Percentiles rank a stretch among this genome's conserved stretches.
phyloP scores from a whole-genome alignment of 1,140 invertebrate species.

The Halotydeus destructor region DNA sequence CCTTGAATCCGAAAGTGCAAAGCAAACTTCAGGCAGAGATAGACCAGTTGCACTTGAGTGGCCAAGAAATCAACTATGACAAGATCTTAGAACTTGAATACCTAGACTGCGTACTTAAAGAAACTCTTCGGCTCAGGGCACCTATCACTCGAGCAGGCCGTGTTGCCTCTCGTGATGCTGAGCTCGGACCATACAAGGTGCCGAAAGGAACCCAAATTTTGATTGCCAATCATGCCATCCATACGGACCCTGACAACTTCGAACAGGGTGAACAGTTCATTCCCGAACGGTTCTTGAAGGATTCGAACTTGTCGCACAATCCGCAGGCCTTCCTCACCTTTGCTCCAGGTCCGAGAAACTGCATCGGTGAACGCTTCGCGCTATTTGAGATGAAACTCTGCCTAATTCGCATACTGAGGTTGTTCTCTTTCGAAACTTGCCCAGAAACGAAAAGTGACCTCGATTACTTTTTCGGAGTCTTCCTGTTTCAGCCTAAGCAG shows the following conservation, averaged over 20 bases:
- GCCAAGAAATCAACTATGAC: conserved; percentile 21
- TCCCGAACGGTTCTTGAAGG: conserved; percentile 26
- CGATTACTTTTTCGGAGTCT: no score
- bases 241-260: conserved; percentile 25
- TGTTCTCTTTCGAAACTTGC: no score
- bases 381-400: conserved; percentile 32
- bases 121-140: conserved; percentile 29
- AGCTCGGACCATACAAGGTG: conserved; percentile 17
- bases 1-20: conserved; percentile 2
- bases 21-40: conserved; percentile 11
- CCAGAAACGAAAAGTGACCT: no score
- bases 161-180: conserved; percentile 19
- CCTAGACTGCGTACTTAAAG: conserved; percentile 34
- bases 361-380: conserved; percentile 40
- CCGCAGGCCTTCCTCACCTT: conserved; percentile 48
- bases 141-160: conserved; percentile 26
- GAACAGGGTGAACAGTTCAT: conserved; percentile 29
- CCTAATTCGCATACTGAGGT: conserved; percentile 25
- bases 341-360: conserved; percentile 50
- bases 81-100: conserved; percentile 22
- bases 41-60: conserved; percentile 24
- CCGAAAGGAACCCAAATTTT: conserved; percentile 26
- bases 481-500: no score
- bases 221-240: conserved; percentile 26
- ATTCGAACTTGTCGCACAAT: conserved; percentile 29